Base-by-base conservation (phyloP, 2,888 invertebrate genomes). In the Pollenia labialis region DNA sequence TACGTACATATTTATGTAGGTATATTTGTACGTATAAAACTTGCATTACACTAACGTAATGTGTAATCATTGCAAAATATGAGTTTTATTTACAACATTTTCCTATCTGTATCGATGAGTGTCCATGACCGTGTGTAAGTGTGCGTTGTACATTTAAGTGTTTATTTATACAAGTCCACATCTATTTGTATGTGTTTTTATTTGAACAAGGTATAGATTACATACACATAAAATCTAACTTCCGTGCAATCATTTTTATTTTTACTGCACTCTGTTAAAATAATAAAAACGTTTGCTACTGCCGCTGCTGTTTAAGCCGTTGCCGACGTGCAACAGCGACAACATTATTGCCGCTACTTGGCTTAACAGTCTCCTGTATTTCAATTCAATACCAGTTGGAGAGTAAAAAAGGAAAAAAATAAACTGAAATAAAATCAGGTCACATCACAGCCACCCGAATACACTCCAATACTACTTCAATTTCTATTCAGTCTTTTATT, bases 341-440 rank as follows among this genome's bases (percentile, higher is more conserved):
- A 50, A 18, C 50, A 42, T 11, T 40, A 23, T 11, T 56, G 11
- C 50, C n/a, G 10, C 68, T 52, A 50, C 42, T 60, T 42, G 44
- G 44, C 64, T 66, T 32, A 71, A 56, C 48, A 64, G 71, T 52
- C 44, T 58, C 14, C 54, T 58, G 58, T 56, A n/a, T 71, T 18
- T 8, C 46, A 71, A 50, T 56, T 71, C 42, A 64, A 83, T 52
- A 46, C 77, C 77, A 42, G 64, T 62, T 82, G 62, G 68, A 76
- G 23, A 48, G 40, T 1, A 54, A 46, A 62, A 44, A 7, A 44
- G 44, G 48, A 58, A 72, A 72, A 60, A 44, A 32, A 40, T 18
- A 10, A 56, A 32, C 7, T 44, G 44, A 56, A 64, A 62, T 54
- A 62, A 66, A 84, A 84, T 79, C 72, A 79, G 84, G 84, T 84